Base-by-base conservation (phyloP, 1,140 invertebrate species). In the Papilio xuthus region DNA sequence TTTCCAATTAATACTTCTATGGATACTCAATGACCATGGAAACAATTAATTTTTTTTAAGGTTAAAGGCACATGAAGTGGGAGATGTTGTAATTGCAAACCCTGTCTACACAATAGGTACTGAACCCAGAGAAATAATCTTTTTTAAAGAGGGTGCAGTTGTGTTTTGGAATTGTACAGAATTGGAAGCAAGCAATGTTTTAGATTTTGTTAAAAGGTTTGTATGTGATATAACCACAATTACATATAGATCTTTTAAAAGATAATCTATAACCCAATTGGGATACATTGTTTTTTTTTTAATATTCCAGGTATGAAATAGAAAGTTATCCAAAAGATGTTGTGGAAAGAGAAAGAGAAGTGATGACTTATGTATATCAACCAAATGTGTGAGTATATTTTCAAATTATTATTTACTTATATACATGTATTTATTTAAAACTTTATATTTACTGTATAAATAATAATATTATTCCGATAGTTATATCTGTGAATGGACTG, bases 91-190 rank as follows among this genome's bases (percentile, higher is more conserved):
- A 26, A 87, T 93, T 0, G 92, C 90, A 0, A 92, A 88, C 82
- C 88, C 92, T 18, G 87, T 92, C 32, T 93, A 93, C 80, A 84
- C 80, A 15, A 81, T 93, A 0, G 92, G 86, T 9, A 56, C 85
- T 28, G 92, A 93, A 53, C 88, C 90, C 0, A 81, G 92, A 28
- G 89, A 93, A 82, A 93, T 93, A 10, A 84, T 93, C 6, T 91
- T 93, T 80, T 93, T 93, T 77, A 81, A 97, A 69, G 97, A 99
- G 94, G 98, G 98, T 12, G 96, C 97, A 26, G 96, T 98, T 18
- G 97, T 99, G 0, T 97, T 99, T 91, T 99, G 98, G 98, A 99
- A 99, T 94, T 96, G 98, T 79, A 95, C 96, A 32, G 96, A 98
- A 80, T 85, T 97, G 71, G 98, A 99, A 89, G 95, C 96, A 69